Percentiles rank a stretch among this genome's conserved stretches.
Evolutionary conservation across 1,140 invertebrate genomes (phyloP).

Genomic region (Neotoxoptera formosana): DNA sequence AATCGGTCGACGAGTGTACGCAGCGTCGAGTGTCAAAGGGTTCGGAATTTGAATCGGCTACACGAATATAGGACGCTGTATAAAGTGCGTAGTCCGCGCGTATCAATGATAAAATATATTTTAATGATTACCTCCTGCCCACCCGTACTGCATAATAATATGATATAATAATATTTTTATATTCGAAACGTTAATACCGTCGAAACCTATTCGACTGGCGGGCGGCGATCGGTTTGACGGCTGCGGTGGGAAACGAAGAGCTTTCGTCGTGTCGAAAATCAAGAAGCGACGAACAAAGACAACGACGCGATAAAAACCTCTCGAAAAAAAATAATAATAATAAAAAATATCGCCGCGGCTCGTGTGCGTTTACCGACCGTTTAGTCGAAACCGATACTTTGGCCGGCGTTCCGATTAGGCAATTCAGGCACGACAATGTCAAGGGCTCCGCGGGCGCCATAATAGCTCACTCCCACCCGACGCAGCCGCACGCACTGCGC

Average conservation of each 20-base stretch:
- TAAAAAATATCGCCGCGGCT: background rate
- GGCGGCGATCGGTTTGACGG: too few species aligned
- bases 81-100: background rate
- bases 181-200: background rate
- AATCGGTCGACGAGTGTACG: background rate
- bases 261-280: background rate
- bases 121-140: background rate
- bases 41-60: background rate
- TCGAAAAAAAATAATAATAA: background rate
- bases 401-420: conserved; percentile 57
- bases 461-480: background rate
- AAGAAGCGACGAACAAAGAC: background rate
- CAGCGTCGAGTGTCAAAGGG: background rate
- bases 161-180: background rate
- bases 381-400: background rate
- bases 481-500: background rate
- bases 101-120: background rate
- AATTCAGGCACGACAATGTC: conserved; percentile 57
- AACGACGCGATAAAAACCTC: background rate
- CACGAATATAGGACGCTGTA: background rate
- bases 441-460: conserved; percentile 37
- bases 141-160: background rate
- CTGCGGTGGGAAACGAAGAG: background rate
- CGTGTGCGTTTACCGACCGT: background rate
- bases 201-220: background rate